Conservation (phyloP, 2,797 vertebrate genomes). For the Coluber constrictor region DNA sequence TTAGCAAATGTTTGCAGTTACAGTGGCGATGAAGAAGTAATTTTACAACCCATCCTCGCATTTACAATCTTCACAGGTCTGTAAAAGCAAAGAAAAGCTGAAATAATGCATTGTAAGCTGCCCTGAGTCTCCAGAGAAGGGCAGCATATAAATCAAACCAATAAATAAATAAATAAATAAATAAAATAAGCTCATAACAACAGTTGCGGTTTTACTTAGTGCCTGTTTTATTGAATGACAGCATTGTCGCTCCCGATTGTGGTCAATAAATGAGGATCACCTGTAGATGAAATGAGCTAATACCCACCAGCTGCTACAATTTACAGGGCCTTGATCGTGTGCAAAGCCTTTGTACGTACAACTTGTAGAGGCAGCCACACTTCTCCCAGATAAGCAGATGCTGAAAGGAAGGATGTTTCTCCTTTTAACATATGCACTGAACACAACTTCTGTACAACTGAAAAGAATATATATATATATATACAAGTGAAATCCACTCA, state of each 20-base stretch:
- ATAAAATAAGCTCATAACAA: not conserved
- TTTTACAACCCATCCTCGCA: not conserved
- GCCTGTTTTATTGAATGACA: not conserved
- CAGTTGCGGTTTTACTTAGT: not conserved
- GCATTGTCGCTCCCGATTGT: not conserved
- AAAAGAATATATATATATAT: not conserved
- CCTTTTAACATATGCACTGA: not conserved
- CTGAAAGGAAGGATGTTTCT: not conserved
- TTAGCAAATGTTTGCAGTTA: not conserved
- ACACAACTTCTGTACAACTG: not conserved
- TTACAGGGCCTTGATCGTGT: not conserved
- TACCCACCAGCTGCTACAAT: not conserved
- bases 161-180: no score
- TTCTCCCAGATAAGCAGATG: not conserved
- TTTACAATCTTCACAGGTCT: not conserved
- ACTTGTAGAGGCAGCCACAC: not conserved
- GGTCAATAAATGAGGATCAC: not conserved
- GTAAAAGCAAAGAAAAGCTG: not conserved
- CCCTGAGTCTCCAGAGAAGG: no score
- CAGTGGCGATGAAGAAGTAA: not conserved
- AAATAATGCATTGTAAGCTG: not conserved
- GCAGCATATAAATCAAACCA: no score
- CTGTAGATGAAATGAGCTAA: not conserved
- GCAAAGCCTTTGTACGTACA: not conserved
- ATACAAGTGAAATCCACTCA: no score